Conservation (phyloP, 1,140 invertebrate genomes). For the Meloidogyne floridensis region DNA sequence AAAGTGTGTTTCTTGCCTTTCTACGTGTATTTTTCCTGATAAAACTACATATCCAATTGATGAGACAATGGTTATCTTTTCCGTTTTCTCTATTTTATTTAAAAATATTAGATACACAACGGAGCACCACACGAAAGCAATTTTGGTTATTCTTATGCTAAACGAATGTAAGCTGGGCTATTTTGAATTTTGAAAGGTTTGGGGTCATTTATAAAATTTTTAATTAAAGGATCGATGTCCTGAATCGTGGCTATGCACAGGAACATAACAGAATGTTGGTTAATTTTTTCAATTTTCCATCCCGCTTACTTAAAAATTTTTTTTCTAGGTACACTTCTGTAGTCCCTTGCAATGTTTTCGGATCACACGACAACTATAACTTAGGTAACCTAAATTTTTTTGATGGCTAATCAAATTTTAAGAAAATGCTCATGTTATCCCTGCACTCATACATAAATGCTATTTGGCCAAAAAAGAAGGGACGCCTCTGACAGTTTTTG, state of each 20-base stretch:
- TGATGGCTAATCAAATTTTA: not conserved
- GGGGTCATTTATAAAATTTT: not conserved
- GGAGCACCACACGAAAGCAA: constrained; percentile 95
- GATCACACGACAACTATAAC: constrained; percentile 90
- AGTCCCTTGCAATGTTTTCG: constrained; percentile 97
- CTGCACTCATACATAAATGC: constrained; percentile 82
- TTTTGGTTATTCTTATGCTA: constrained; percentile 97
- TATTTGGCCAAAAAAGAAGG: constrained; percentile 70
- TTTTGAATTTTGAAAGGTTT: not conserved
- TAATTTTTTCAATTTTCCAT: not conserved
- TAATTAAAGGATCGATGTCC: constrained; percentile 73
- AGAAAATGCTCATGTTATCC: constrained; percentile 74
- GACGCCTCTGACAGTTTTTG: constrained; percentile 74
- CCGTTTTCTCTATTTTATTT: not conserved
- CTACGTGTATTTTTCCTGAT: constrained; percentile 98
- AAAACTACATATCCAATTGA: constrained; percentile 96
- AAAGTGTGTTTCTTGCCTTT: constrained; percentile 96
- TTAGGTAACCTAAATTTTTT: constrained; percentile 71
- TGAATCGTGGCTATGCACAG: constrained; percentile 73
- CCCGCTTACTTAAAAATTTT: constrained; percentile 2
- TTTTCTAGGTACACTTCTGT: constrained; percentile 81
- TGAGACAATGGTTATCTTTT: constrained; percentile 84
- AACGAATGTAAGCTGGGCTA: constrained; percentile 77
- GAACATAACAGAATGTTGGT: constrained; percentile 59
- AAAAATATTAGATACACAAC: constrained; percentile 78